phyloP scores from a whole-genome alignment of 1,140 invertebrate species.

The Magallana gigas region DNA sequence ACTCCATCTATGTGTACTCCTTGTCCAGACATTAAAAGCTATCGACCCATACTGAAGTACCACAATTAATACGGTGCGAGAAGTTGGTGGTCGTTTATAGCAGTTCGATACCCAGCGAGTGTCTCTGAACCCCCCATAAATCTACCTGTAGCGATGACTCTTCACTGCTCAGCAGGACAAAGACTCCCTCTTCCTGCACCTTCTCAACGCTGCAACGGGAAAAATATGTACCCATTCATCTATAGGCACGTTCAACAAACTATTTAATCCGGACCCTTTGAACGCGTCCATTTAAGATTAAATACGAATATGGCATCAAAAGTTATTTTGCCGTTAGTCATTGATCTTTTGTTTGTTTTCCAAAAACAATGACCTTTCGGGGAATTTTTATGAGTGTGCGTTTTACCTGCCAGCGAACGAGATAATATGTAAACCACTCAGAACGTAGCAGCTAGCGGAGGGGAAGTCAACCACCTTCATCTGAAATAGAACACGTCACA shows the following conservation, averaged over 20 bases:
- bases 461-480: constrained; percentile 29
- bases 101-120: constrained; percentile 23
- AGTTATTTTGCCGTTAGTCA: neutral
- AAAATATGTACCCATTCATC: neutral
- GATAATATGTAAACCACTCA: constrained; percentile 13
- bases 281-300: neutral
- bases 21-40: constrained; percentile 35
- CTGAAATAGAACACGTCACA: neutral
- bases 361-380: constrained; percentile 13
- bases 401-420: constrained; percentile 25
- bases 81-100: constrained; percentile 10
- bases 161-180: constrained; percentile 20
- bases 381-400: neutral
- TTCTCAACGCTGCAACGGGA: neutral
- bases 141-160: constrained; percentile 8
- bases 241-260: neutral
- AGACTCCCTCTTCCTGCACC: neutral
- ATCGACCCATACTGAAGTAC: constrained; percentile 22
- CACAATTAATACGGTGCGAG: neutral
- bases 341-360: neutral
- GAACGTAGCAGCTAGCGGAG: constrained; percentile 3
- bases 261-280: neutral
- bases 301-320: neutral
- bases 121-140: constrained; percentile 13
- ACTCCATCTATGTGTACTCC: neutral